A percentile compares a stretch with the other conserved stretches of the same genome.
These are phyloP conservation scores for Megaptera novaeangliae DNA, from an alignment of 2,113 vertebrate genomes.

Conservation along the genomic window DNA sequence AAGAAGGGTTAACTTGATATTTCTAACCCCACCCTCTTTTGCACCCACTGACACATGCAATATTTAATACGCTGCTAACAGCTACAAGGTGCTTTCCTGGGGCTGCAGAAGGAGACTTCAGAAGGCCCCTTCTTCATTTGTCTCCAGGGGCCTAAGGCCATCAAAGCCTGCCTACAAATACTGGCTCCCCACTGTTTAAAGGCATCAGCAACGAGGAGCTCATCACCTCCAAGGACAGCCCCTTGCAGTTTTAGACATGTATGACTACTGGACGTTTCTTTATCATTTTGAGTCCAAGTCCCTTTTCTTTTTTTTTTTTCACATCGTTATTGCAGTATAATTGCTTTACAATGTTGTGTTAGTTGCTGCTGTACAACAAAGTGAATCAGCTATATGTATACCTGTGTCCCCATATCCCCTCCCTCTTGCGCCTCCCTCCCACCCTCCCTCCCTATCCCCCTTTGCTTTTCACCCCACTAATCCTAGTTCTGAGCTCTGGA, in stretches of 20 bases:
- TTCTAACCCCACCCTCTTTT: background rate
- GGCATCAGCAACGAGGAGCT: background rate
- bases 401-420: no score
- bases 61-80: background rate
- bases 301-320: background rate
- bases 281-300: background rate
- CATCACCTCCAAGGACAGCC: background rate
- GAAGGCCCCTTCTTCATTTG: background rate
- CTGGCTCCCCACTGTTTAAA: background rate
- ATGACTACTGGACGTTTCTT: background rate
- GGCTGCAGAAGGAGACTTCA: background rate
- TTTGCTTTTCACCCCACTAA: background rate
- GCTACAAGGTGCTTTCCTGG: background rate
- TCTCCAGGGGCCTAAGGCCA: background rate
- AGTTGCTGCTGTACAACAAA: no score
- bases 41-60: background rate
- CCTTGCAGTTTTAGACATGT: background rate
- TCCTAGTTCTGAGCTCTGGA: background rate
- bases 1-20: background rate
- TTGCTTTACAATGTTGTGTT: no score
- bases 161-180: background rate
- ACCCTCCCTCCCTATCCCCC: no score
- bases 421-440: no score
- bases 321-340: no score
- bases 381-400: no score